These are phyloP conservation scores for Corapipo altera DNA, from an alignment of 2,113 vertebrate genomes.

Conservation along the genomic window DNA sequence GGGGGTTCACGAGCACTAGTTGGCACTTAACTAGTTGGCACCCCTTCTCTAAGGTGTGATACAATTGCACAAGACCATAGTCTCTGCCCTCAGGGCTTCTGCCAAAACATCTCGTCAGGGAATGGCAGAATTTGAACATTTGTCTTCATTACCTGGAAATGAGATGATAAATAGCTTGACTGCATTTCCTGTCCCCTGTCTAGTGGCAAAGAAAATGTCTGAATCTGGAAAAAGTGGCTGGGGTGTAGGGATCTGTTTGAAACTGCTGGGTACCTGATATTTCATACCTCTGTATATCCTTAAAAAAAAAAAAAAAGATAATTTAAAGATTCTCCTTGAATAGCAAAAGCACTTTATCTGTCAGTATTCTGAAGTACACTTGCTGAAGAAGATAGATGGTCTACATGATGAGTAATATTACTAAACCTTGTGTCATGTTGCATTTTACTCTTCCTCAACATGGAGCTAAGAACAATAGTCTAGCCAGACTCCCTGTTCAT, in stretches of 20 bases:
- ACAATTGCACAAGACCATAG: not conserved
- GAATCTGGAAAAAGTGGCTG: not conserved
- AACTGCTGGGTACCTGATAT: not conserved
- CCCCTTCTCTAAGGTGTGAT: not conserved
- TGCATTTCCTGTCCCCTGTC: not conserved
- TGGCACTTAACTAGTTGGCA: not conserved
- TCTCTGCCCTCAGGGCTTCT: not conserved
- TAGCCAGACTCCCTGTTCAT: not conserved
- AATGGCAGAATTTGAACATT: not conserved
- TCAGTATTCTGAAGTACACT: not conserved
- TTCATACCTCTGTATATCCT: not conserved
- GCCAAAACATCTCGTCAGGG: not conserved
- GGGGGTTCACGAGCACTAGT: not conserved
- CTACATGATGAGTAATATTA: not conserved
- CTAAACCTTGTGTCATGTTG: not conserved
- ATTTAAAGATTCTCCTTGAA: not conserved
- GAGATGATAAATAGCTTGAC: not conserved
- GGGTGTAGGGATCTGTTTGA: not conserved
- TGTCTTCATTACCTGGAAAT: conserved; percentile 20
- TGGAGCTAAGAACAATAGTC: not conserved
- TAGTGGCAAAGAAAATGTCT: not conserved
- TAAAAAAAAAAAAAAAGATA: not conserved
- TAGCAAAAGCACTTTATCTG: not conserved
- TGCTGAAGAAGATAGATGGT: not conserved
- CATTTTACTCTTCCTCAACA: not conserved